Evolutionary conservation across 2,888 invertebrate genomes (phyloP), one percentile per base, ranked within the genome.

Genomic region (Idaea aversata): DNA sequence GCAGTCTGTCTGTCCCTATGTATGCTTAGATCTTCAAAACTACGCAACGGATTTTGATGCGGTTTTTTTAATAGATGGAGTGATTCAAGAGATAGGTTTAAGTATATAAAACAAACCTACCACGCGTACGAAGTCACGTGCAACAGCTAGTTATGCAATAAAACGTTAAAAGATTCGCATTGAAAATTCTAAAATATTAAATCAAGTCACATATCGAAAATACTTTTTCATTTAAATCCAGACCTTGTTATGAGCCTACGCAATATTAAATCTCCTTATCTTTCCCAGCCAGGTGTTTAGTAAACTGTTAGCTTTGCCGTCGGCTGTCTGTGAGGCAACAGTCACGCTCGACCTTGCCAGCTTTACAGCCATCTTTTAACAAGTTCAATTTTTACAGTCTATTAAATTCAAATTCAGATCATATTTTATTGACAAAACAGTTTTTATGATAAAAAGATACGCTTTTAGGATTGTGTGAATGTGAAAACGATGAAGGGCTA

Each of bases 271-370:
- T 83, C 83, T 81, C 70, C 81, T 86, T 85, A 87, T 87, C 85
- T 83, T 76, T 76, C 73, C 77, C 72, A 78, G 79, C 84, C 88
- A 88, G 88, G 87, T 91, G 87, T 82, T 83, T 25, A 25, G 25
- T 25, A 83, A 87, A 84, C 86, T 81, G 78, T 81, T 80, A 78
- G 78, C 78, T 82, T 80, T 78, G 83, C 85, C 79, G 72, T 76
- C 79, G 78, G 79, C 78, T 69, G 75, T 75, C 81, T 78, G 80
- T 84, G 79, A 79, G 81, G 82, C 82, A 82, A 77, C 80, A 86
- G 87, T 86, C 86, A 84, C 84, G 81, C 82, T 82, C 85, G 87
- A 86, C 90, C 89, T 90, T 88, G 88, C 74, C 67, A 13, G 47
- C 3, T 10, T 47, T 61, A 58, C 34, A 57, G 15, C 57, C 25